A percentile compares a stretch with the other conserved stretches of the same genome.
phyloP scores from a whole-genome alignment of 2,113 vertebrate genomes.

The Petromus typicus region DNA sequence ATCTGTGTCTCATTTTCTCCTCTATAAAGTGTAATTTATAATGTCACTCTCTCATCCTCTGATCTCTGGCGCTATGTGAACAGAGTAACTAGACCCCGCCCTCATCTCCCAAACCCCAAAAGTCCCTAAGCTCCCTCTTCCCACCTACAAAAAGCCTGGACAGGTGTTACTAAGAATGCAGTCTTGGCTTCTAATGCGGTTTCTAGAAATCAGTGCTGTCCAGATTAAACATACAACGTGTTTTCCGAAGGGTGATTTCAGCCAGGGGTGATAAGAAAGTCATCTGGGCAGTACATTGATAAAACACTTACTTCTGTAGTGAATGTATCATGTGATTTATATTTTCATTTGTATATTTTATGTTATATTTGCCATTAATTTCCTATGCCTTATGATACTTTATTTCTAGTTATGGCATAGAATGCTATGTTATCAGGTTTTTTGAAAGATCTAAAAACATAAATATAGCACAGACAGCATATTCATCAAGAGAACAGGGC shows the following conservation, averaged over 20 bases:
- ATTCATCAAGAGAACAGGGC: background rate
- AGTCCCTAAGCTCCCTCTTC: background rate
- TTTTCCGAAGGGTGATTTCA: background rate
- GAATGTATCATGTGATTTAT: background rate
- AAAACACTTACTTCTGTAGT: background rate
- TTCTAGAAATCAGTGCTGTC: background rate
- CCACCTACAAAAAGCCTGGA: background rate
- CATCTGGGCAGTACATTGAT: background rate
- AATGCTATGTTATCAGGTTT: background rate
- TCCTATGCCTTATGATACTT: background rate
- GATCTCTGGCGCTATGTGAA: background rate
- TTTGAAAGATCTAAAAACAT: background rate
- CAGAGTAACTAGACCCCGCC: background rate
- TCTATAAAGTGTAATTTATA: background rate
- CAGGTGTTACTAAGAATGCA: background rate
- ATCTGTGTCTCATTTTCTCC: background rate
- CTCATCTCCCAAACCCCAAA: accelerated
- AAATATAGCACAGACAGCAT: background rate
- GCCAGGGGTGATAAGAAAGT: background rate
- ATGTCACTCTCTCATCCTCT: background rate
- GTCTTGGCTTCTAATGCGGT: background rate
- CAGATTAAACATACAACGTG: background rate
- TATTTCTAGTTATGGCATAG: background rate
- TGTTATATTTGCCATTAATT: background rate
- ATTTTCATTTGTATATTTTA: background rate